phyloP scores from a whole-genome alignment of 1,140 invertebrate genomes.

The Pseudoatta argentina region DNA sequence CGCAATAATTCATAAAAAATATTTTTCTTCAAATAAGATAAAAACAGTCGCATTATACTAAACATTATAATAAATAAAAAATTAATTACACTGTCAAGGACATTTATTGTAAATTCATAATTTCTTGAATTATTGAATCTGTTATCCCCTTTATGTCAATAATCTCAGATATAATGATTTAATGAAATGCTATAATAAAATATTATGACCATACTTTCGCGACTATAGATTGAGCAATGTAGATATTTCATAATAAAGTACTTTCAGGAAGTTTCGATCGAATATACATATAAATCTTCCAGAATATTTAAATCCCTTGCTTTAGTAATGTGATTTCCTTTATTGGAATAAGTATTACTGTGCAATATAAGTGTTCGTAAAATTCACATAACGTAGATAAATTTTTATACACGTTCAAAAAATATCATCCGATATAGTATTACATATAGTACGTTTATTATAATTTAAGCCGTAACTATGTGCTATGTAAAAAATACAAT shows the following conservation, averaged over 20 bases:
- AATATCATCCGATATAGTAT: not conserved
- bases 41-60: not conserved
- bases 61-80: not conserved
- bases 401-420: not conserved
- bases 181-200: not conserved
- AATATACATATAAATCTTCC: not conserved
- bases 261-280: slow-evolving; percentile 15
- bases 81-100: not conserved
- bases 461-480: not conserved
- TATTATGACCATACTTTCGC: not conserved
- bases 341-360: slow-evolving; percentile 32
- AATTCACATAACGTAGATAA: slow-evolving; percentile 32
- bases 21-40: not conserved
- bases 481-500: not conserved
- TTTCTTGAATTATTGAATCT: not conserved
- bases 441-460: not conserved
- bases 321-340: slow-evolving; percentile 3
- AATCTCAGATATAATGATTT: not conserved
- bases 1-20: not conserved
- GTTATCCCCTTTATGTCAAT: not conserved
- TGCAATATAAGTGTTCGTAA: slow-evolving; percentile 1
- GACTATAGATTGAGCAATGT: not conserved
- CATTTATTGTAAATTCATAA: not conserved
- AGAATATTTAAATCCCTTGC: slow-evolving; percentile 31
- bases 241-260: slow-evolving; percentile 30